These are phyloP conservation scores for Saturnia pavonia DNA, from an alignment of 2,888 invertebrate genomes.

Conservation along the genomic window DNA sequence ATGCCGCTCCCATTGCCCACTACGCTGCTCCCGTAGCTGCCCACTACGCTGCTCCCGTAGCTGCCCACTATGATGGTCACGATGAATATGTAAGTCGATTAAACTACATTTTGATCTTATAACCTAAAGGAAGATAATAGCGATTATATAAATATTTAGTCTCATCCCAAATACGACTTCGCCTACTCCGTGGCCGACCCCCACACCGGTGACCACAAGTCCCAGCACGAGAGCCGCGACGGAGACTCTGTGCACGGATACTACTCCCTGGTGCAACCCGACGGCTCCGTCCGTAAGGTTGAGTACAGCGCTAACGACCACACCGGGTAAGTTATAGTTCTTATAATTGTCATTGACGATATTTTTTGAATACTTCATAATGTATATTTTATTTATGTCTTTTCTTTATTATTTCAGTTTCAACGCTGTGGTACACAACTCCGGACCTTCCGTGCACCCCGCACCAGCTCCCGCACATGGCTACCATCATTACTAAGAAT, in stretches of 20 bases:
- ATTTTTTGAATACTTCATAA: not conserved
- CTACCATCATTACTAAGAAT: conserved; percentile 54
- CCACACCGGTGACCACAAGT: conserved; percentile 82
- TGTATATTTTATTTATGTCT: not conserved
- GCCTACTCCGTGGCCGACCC: conserved; percentile 79
- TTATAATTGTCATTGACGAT: not conserved
- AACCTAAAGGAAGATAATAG: not conserved
- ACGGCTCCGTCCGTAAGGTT: conserved; percentile 75
- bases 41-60: conserved; percentile 35
- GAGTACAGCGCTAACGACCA: conserved; percentile 66
- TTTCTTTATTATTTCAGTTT: conserved; percentile 53
- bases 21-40: conserved; percentile 31
- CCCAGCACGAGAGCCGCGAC: conserved; percentile 76
- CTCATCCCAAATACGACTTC: conserved; percentile 72
- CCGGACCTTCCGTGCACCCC: conserved; percentile 62
- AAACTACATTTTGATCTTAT: not conserved
- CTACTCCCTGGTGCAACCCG: conserved; percentile 80
- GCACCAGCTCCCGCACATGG: conserved; percentile 51
- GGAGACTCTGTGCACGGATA: conserved; percentile 82
- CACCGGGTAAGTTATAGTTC: conserved; percentile 34
- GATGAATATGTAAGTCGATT: conserved; percentile 41
- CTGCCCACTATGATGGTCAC: conserved; percentile 40
- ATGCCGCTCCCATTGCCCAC: conserved; percentile 44
- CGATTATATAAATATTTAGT: conserved; percentile 36
- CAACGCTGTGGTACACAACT: conserved; percentile 76